A percentile compares a stretch with the other conserved stretches of the same genome.
phyloP scores from a whole-genome alignment of 2,888 invertebrate species.

The Acleris holmiana region DNA sequence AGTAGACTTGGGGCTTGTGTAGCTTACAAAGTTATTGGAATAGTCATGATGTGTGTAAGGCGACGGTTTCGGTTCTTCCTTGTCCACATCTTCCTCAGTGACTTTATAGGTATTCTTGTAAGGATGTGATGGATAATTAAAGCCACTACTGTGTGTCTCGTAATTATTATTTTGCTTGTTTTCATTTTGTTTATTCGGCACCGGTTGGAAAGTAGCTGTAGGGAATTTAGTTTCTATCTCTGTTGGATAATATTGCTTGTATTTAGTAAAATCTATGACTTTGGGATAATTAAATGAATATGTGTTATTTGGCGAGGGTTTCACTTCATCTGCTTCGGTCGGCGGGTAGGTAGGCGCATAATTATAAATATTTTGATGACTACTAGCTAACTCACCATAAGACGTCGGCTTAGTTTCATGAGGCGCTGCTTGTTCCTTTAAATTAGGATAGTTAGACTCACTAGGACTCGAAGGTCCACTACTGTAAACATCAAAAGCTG shows the following conservation, averaged over 20 bases:
- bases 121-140: constrained; percentile 45
- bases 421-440: constrained; percentile 49
- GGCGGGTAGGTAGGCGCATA: constrained; percentile 52
- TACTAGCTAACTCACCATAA: constrained; percentile 51
- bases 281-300: constrained; percentile 62
- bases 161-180: constrained; percentile 28
- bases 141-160: constrained; percentile 51
- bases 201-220: constrained; percentile 49
- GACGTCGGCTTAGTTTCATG: constrained; percentile 53
- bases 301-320: constrained; percentile 48
- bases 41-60: constrained; percentile 47
- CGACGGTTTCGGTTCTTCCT: constrained; percentile 47
- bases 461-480: constrained; percentile 50
- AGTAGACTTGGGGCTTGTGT: constrained; percentile 48
- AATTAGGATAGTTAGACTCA: constrained; percentile 53
- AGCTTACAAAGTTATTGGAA: constrained; percentile 48
- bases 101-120: constrained; percentile 49
- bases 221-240: constrained; percentile 61
- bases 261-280: constrained; percentile 72
- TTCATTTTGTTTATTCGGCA: constrained; percentile 24
- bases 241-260: constrained; percentile 61
- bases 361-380: constrained; percentile 52
- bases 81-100: constrained; percentile 50
- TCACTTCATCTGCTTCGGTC: constrained; percentile 51
- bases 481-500: constrained; percentile 54